Evolutionary conservation across 2,113 vertebrate genomes (phyloP).

Genomic region (Syngnathus scovelli): DNA sequence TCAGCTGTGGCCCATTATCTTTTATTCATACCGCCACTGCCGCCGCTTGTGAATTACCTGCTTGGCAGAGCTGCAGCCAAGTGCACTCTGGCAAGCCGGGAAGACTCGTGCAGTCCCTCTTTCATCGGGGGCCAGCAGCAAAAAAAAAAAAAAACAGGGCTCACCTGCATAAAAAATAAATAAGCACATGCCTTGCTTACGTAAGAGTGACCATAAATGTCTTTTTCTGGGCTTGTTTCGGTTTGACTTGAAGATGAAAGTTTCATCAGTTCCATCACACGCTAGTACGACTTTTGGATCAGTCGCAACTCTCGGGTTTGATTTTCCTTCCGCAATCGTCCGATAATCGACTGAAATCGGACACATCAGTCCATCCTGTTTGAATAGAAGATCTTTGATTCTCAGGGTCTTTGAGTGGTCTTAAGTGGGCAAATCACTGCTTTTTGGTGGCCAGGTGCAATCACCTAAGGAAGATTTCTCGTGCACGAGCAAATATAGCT

Average conservation of each 20-base stretch:
- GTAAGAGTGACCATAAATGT: conserved; percentile 58
- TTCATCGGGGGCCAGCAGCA: conserved; percentile 57
- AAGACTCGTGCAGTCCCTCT: conserved; percentile 54
- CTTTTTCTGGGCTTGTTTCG: conserved; percentile 21
- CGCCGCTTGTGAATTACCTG: conserved; percentile 71
- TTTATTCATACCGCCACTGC: conserved; percentile 68
- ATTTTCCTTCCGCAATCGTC: background rate
- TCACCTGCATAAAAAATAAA: conserved; percentile 72
- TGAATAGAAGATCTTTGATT: background rate
- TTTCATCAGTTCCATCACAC: conserved; percentile 4
- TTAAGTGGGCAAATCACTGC: background rate
- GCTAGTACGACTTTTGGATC: background rate
- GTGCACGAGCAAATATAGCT: background rate
- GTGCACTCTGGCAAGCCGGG: conserved; percentile 58
- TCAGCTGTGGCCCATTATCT: conserved; percentile 68
- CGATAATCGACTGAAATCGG: background rate
- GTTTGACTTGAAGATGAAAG: conserved; percentile 2
- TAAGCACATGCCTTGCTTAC: conserved; percentile 57
- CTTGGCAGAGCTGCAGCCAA: conserved; percentile 68
- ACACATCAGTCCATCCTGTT: background rate
- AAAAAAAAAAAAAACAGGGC: conserved; percentile 39
- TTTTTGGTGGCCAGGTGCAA: background rate
- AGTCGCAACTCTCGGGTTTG: background rate
- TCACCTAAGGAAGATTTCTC: background rate
- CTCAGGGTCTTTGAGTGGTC: background rate